Evolutionary conservation across 92 coral and sea anemone genomes (phyloP), one percentile per base, ranked within the genome.

Genomic region (Zoanthus gigantus): DNA sequence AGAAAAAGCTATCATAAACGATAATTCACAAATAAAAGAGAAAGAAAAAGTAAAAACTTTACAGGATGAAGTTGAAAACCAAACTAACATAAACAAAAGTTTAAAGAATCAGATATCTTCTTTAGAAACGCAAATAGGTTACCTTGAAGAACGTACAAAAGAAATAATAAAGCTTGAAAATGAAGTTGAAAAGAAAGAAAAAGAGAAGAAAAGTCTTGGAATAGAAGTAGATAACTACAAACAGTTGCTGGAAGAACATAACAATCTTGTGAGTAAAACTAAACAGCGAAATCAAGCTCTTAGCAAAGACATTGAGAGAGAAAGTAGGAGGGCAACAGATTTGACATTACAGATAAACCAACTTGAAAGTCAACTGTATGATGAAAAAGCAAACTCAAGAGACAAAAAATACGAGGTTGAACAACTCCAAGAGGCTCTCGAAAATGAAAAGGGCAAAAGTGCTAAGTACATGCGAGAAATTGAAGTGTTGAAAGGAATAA

Each of bases 261-360:
- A 31, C 6, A 69, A 69, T 18, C 74, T 69, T 69, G 44, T 30
- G 30, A 69, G 16, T 69, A 30, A 69, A 14, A 69, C 30, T 42
- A 45, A 69, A 69, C 74, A 69, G 30, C 42, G 74, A 69, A 69
- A 69, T 30, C 44, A 69, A 18, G 74, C 44, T 69, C 75, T 94
- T 87, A 89, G 84, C 58, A 91, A 91, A 32, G 94, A 91, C 31
- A 80, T 94, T 31, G 48, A 92, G 13, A 93, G 80, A 73, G 96
- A 94, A 78, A 94, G 84, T 50, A 83, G 88, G 54, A 80, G 92
- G 57, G 92, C 95, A 18, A 68, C 90, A 65, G 96, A 92, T 50
- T 63, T 92, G 54, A 92, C 93, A 58, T 91, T 87, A 68, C 94
- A 94, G 79, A 86, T 97, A 30, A 92, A 94, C 29, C 91, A 85